phyloP scores from a whole-genome alignment of 2,888 invertebrate genomes.

The Notodonta dromedarius region DNA sequence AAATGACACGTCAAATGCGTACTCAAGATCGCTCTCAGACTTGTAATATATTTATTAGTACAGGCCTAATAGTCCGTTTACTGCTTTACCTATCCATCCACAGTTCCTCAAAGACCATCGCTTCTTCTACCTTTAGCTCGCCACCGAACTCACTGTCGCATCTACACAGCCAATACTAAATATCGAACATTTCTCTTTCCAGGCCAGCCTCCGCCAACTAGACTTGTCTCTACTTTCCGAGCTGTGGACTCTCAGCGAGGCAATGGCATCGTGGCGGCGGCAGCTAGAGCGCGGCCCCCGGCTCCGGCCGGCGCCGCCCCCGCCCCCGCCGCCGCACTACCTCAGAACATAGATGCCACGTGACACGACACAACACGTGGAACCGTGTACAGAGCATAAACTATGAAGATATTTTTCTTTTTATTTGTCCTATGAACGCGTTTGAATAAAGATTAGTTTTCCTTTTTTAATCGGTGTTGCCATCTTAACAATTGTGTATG shows the following conservation, averaged over 20 bases:
- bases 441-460: neutral
- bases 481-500: neutral
- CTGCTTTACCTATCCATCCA: too few species aligned
- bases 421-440: neutral
- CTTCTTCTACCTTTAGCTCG: neutral
- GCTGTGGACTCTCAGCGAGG: constrained; percentile 96
- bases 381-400: neutral
- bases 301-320: constrained; percentile 80
- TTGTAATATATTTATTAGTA: too few species aligned
- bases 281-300: constrained; percentile 80
- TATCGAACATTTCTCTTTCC: constrained; percentile 58
- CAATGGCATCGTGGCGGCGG: constrained; percentile 92
- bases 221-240: constrained; percentile 95
- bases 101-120: too few species aligned
- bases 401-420: neutral
- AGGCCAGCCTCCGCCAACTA: constrained; percentile 95
- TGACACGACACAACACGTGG: constrained; percentile 2
- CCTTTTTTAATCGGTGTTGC: neutral
- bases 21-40: too few species aligned
- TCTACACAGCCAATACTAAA: constrained; percentile 10
- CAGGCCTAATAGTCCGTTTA: too few species aligned
- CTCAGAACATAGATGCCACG: constrained; percentile 61
- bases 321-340: constrained; percentile 77
- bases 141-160: neutral
- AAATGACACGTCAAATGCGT: too few species aligned